Evolutionary conservation across 2,113 vertebrate genomes (phyloP).

Genomic region (Spheniscus mendiculus): DNA sequence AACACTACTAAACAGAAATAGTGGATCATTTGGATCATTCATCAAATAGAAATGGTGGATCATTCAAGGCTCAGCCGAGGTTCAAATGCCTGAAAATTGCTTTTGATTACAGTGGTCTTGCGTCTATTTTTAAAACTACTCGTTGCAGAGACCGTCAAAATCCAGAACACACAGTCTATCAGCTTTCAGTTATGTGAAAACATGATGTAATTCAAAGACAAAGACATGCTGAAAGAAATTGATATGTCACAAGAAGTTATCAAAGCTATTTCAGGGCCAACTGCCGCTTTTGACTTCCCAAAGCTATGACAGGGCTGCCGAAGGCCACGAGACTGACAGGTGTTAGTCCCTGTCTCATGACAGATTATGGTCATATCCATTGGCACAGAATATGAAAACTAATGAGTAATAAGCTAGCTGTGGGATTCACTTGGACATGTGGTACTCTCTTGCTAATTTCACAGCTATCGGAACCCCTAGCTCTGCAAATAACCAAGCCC

Average conservation of each 20-base stretch:
- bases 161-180: not conserved
- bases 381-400: not conserved
- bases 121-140: not conserved
- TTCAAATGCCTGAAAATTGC: not conserved
- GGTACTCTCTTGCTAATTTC: not conserved
- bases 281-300: not conserved
- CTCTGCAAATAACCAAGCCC: not conserved
- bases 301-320: not conserved
- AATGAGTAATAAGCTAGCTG: not conserved
- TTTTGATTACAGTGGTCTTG: not conserved
- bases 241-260: not conserved
- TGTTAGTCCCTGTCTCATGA: not conserved
- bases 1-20: not conserved
- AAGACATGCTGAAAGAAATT: not conserved
- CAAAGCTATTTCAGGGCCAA: not conserved
- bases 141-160: not conserved
- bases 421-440: not conserved
- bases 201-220: constrained; percentile 3
- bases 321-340: not conserved
- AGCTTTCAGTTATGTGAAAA: not conserved
- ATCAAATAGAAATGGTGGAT: not conserved
- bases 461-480: not conserved
- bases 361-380: not conserved
- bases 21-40: not conserved
- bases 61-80: not conserved